Conservation (phyloP, 2,113 vertebrate species). For the Cololabis saira region DNA sequence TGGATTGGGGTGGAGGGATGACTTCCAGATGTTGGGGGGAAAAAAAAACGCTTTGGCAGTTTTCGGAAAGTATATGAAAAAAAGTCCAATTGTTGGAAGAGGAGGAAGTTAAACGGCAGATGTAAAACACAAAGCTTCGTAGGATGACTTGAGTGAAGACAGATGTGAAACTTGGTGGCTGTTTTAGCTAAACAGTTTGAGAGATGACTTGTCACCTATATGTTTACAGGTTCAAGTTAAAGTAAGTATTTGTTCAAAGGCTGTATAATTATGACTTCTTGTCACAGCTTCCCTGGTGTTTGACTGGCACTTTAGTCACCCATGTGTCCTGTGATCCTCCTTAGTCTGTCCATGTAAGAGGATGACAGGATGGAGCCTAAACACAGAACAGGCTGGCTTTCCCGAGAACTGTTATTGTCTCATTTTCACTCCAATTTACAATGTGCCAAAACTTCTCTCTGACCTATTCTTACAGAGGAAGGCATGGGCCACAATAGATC, state of each 20-base stretch:
- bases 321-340: conserved; percentile 60
- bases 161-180: conserved; percentile 10
- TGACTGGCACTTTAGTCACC: conserved; percentile 51
- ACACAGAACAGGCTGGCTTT: conserved; percentile 5
- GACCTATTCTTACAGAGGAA: not conserved
- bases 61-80: conserved; percentile 62
- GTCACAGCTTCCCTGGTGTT: conserved; percentile 37
- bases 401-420: conserved; percentile 6
- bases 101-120: conserved; percentile 47
- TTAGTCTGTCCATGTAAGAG: conserved; percentile 33
- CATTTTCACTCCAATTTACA: conserved; percentile 19
- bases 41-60: conserved; percentile 68
- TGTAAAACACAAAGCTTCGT: conserved; percentile 44
- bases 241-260: conserved; percentile 42
- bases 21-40: conserved; percentile 79
- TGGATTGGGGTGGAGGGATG: conserved; percentile 57
- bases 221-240: conserved; percentile 55
- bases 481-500: not conserved
- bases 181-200: conserved; percentile 2
- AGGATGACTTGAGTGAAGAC: not conserved
- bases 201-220: not conserved
- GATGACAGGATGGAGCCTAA: conserved; percentile 45
- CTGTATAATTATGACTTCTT: conserved; percentile 43
- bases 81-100: conserved; percentile 41
- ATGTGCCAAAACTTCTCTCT: not conserved